Conservation (phyloP, 2,888 invertebrate species). For the Scelioninae gen. 1 region DNA sequence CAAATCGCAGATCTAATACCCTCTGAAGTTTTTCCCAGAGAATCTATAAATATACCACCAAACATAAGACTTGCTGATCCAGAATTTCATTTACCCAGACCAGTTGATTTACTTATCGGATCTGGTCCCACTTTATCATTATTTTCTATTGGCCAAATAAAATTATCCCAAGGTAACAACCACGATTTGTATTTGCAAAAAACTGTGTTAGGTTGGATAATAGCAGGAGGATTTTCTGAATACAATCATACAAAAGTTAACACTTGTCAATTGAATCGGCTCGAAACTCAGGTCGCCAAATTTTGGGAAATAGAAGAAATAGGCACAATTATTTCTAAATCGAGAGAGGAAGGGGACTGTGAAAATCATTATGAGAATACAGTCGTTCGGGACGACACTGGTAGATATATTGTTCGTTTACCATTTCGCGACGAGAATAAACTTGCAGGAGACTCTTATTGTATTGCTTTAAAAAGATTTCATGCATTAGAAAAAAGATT, state of each 20-base stretch:
- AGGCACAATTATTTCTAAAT: not conserved
- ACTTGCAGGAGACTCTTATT: too few relatives aligned
- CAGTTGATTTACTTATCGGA: conserved; percentile 55
- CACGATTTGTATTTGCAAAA: conserved; percentile 63
- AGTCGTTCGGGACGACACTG: not conserved
- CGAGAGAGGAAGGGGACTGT: not conserved
- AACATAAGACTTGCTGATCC: conserved; percentile 54
- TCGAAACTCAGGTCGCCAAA: not conserved
- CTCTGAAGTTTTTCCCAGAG: not conserved
- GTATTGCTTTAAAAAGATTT: too few relatives aligned
- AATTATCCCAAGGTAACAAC: conserved; percentile 39
- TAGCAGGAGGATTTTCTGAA: not conserved
- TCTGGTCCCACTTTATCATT: conserved; percentile 56
- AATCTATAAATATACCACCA: not conserved
- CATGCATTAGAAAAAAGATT: not conserved
- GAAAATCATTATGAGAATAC: not conserved
- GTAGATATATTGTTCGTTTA: not conserved
- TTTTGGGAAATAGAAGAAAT: conserved; percentile 5
- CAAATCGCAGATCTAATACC: conserved; percentile 1
- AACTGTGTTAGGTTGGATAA: conserved; percentile 62
- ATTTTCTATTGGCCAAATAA: conserved; percentile 64
- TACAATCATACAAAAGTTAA: too few relatives aligned
- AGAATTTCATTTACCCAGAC: too few relatives aligned
- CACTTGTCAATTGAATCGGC: not conserved
- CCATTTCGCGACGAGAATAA: too few relatives aligned